A percentile compares a stretch with the other conserved stretches of the same genome.
phyloP scores from a whole-genome alignment of 2,797 vertebrate species.

The Poeciliopsis paucimaculata region DNA sequence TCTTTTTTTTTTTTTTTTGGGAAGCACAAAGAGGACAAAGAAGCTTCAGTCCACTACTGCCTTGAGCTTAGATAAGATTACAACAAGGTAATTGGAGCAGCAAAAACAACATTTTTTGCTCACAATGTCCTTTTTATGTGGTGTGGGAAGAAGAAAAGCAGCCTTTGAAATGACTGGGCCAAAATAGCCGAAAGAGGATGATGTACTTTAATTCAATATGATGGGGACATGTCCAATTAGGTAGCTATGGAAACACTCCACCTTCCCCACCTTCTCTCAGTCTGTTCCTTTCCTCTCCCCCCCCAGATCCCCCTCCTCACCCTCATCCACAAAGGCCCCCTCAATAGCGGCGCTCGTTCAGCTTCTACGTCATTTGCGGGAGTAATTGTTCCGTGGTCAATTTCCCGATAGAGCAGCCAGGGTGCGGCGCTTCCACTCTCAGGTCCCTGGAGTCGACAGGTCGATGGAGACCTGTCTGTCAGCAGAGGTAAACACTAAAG shows the following conservation, averaged over 20 bases:
- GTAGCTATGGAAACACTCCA: conserved; percentile 61
- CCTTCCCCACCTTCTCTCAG: conserved; percentile 23
- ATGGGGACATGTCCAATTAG: conserved; percentile 53
- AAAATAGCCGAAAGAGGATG: conserved; percentile 41
- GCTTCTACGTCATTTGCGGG: conserved; percentile 45
- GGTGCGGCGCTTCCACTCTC: conserved; percentile 13
- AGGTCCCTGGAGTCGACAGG: conserved; percentile 25
- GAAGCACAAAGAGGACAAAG: conserved; percentile 50
- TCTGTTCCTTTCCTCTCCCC: conserved; percentile 5
- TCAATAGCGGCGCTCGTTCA: neutral
- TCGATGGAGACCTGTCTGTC: conserved; percentile 59
- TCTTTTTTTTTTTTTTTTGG: neutral
- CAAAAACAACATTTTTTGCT: conserved; percentile 9
- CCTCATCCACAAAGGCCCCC: conserved; percentile 15
- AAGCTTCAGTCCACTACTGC: conserved; percentile 42
- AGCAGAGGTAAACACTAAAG: conserved; percentile 36
- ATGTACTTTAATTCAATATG: conserved; percentile 49
- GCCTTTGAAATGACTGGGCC: conserved; percentile 47
- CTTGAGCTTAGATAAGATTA: conserved; percentile 66
- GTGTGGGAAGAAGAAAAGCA: conserved; percentile 40
- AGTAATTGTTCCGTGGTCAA: conserved; percentile 62
- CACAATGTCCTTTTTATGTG: conserved; percentile 51
- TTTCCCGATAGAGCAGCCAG: conserved; percentile 49
- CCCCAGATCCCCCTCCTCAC: neutral
- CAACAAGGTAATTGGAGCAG: conserved; percentile 63